These are phyloP conservation scores for Onychomys torridus DNA, from an alignment of 2,797 vertebrate species.

Conservation along the genomic window DNA sequence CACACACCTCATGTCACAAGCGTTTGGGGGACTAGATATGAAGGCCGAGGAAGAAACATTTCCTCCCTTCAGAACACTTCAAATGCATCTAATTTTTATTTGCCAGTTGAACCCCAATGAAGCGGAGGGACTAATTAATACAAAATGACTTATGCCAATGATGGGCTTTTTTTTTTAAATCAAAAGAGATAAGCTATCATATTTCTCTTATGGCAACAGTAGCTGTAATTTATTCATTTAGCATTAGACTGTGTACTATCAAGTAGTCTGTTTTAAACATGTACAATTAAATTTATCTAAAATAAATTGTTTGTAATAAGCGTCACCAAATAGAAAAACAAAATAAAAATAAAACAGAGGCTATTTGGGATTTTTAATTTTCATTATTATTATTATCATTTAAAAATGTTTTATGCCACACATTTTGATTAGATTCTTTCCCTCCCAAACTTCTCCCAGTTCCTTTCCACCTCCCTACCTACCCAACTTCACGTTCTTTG, in stretches of 20 bases:
- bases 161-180: conserved; percentile 50
- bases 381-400: not conserved
- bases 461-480: not conserved
- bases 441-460: not conserved
- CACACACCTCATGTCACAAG: not conserved
- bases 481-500: not conserved
- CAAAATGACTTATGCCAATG: conserved; percentile 29
- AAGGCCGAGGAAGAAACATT: not conserved
- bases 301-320: not conserved
- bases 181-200: not conserved
- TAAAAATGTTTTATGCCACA: not conserved
- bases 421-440: not conserved
- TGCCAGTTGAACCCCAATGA: not conserved
- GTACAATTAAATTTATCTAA: not conserved
- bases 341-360: not conserved
- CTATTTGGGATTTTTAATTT: not conserved
- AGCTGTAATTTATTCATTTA: not conserved
- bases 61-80: not conserved
- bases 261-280: not conserved
- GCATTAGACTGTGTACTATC: not conserved
- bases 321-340: not conserved
- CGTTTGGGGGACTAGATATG: too few species aligned
- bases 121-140: not conserved
- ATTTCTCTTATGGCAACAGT: not conserved
- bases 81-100: not conserved